Base-by-base conservation (phyloP, 1,140 invertebrate genomes). In the Lepeophtheirus salmonis region DNA sequence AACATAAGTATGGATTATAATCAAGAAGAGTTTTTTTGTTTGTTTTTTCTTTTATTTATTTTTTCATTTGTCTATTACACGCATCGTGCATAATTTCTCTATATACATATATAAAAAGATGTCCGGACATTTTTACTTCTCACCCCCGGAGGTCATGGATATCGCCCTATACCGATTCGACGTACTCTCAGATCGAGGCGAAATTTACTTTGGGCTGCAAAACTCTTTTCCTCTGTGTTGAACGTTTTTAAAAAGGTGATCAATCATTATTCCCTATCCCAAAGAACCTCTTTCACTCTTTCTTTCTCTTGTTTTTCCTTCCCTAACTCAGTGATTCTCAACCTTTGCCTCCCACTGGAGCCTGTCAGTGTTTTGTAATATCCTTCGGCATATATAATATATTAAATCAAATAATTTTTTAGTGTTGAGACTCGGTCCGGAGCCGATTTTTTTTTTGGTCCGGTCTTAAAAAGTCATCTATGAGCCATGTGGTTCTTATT, bases 241-340 rank as follows among this genome's bases (percentile, higher is more conserved):
- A 41, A n/a, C n/a, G n/a, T 41, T 41, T 41, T 41, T 41, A 6
- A 41, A 41, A 41, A 41, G 30, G 30, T 41, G 30, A 41, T 10
- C 30, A 41, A 41, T 41, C 6, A n/a, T 10, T 41, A 41, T 10
- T n/a, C 6, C 30, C n/a, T 41, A 10, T n/a, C n/a, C n/a, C n/a
- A n/a, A n/a, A n/a, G n/a, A n/a, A 41, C 30, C 30, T n/a, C n/a
- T 41, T 41, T 41, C 6, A 41, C 6, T n/a, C 6, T 6, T 61
- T 22, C 63, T 16, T 50, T 55, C 23, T 6, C 30, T 41, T 41
- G 30, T 41, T 41, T 41, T 41, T 41, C n/a, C n/a, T n/a, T n/a
- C n/a, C n/a, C n/a, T n/a, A n/a, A n/a, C n/a, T n/a, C n/a, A n/a
- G n/a, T n/a, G n/a, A n/a, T n/a, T n/a, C n/a, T n/a, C n/a, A n/a